A percentile compares a stretch with the other conserved stretches of the same genome.
Conservation (phyloP, 2,113 vertebrate species). For the Acrocephalus kingi region DNA sequence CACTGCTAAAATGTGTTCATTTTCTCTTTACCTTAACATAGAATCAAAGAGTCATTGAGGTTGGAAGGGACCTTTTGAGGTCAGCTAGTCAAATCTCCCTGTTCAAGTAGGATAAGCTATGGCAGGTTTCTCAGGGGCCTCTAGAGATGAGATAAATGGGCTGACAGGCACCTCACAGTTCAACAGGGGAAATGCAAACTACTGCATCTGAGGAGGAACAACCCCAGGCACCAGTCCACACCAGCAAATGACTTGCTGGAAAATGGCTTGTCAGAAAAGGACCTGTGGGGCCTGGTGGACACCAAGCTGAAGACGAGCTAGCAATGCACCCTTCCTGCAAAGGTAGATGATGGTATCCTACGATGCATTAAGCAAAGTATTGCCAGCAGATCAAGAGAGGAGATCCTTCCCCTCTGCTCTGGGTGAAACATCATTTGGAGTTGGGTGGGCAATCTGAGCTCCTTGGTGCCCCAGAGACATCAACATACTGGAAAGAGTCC, state of each 20-base stretch:
- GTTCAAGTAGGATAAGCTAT: background rate
- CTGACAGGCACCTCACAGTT: background rate
- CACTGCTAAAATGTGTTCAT: background rate
- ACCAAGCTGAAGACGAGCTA: background rate
- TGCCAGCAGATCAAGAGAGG: background rate
- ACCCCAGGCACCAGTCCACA: no score
- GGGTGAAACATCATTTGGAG: background rate
- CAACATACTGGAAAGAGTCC: background rate
- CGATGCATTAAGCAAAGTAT: background rate
- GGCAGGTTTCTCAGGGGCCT: background rate
- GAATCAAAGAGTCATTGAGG: background rate
- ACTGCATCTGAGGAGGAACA: background rate
- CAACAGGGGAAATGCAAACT: background rate
- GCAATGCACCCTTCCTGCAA: background rate
- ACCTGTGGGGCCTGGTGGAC: background rate
- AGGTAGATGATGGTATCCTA: background rate
- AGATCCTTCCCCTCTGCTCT: background rate
- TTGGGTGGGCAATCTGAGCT: background rate
- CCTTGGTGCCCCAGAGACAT: background rate
- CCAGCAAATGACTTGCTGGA: accelerated
- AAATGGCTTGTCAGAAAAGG: background rate
- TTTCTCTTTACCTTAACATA: background rate
- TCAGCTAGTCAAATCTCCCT: background rate
- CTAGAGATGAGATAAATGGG: background rate
- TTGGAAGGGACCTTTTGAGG: background rate